phyloP scores from a whole-genome alignment of 2,888 invertebrate genomes.

The Yponomeuta plumbellus region DNA sequence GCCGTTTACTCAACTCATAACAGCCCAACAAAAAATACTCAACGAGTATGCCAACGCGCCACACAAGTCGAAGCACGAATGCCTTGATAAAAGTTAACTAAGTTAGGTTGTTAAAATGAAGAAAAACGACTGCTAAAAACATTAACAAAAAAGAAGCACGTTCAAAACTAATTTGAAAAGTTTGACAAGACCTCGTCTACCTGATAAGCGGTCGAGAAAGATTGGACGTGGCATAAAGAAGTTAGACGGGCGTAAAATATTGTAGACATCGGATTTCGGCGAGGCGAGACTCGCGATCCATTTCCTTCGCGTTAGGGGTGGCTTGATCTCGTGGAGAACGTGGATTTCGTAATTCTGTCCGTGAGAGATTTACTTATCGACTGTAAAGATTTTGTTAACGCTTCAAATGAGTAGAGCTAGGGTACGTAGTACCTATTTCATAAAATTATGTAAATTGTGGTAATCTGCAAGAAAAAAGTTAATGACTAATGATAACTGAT shows the following conservation, averaged over 20 bases:
- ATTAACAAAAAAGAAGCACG: constrained; percentile 34
- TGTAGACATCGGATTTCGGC: constrained; percentile 44
- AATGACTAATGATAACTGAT: background rate
- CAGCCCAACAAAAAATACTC: background rate
- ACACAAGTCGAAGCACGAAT: constrained; percentile 8
- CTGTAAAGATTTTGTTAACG: background rate
- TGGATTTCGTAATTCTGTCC: constrained; percentile 20
- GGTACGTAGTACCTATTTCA: too few relatives aligned
- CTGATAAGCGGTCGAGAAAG: constrained; percentile 56
- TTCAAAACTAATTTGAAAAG: constrained; percentile 60
- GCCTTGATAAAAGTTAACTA: constrained; percentile 6
- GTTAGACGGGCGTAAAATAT: constrained; percentile 54
- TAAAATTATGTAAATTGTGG: too few relatives aligned
- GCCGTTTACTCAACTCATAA: background rate
- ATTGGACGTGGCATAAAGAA: constrained; percentile 56
- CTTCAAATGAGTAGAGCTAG: too few relatives aligned
- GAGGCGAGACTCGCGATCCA: constrained; percentile 35
- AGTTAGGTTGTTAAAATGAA: background rate
- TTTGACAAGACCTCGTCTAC: constrained; percentile 52
- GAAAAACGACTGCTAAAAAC: constrained; percentile 1
- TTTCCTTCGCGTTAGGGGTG: constrained; percentile 31
- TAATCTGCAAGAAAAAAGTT: background rate
- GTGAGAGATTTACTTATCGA: constrained; percentile 16
- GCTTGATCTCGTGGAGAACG: constrained; percentile 32
- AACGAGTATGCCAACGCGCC: background rate